Base-by-base conservation (phyloP, 2,797 vertebrate genomes). In the Hypotaenidia okinawae region DNA sequence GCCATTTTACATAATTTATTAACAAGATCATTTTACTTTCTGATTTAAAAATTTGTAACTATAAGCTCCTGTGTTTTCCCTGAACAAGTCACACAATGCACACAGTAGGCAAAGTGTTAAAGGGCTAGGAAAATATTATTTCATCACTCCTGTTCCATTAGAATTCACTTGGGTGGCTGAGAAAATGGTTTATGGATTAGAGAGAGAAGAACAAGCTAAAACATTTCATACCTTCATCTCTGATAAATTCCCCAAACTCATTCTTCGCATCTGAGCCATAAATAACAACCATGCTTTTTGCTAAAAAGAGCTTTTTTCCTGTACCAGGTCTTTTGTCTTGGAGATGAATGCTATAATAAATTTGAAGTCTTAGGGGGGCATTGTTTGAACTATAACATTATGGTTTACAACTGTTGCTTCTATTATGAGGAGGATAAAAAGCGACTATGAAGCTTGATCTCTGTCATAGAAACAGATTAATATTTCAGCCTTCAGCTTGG, bases 171-270 rank as follows among this genome's bases (percentile, higher is more conserved):
- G 98, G 98, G 98, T 98, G 98, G 98, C 98, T 98, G 97, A 97
- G 98, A 98, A 98, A 98, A 98, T 98, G 98, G 98, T 98, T 98
- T 98, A 98, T 98, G 98, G 98, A 98, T 98, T 98, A 98, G 98
- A 98, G 97, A 97, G 98, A 98, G 97, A 98, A 98, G 98, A 98
- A 98, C 98, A 98, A 98, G 98, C 98, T 98, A 98, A 98, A 98
- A 98, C 98, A 98, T 98, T 98, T 98, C 98, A 98, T 98, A 98
- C 98, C 97, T 98, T 98, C 98, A 98, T 98, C 97, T 98, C 98
- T 98, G 98, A 98, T 98, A 98, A 98, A 98, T 98, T 98, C 98
- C 98, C 98, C 97, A 98, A 98, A 98, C 98, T 98, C 98, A 98
- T 98, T 98, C 98, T 98, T 98, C 97, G 98, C 98, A 98, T 98